phyloP scores from a whole-genome alignment of 1,140 invertebrate species.

The Pseudomyrmex cubaensis region DNA sequence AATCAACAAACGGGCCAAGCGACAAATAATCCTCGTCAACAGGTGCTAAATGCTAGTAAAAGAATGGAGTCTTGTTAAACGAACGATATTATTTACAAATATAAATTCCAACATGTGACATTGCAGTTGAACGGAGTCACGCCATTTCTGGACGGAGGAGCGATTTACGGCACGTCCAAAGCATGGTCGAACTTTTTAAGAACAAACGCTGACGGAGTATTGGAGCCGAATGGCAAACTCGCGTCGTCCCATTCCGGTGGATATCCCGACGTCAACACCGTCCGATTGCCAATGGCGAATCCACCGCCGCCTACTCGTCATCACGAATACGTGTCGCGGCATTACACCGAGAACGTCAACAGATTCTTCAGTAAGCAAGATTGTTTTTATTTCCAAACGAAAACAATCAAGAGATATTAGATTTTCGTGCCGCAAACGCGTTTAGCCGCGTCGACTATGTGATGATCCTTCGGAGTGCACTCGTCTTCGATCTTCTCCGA shows the following conservation, averaged over 20 bases:
- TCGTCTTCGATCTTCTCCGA: conserved; percentile 87
- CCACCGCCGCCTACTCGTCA: conserved; percentile 87
- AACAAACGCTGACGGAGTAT: conserved; percentile 83
- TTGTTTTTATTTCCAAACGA: conserved; percentile 42
- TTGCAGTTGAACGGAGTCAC: conserved; percentile 88
- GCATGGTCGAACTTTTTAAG: conserved; percentile 87
- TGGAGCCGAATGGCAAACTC: conserved; percentile 82
- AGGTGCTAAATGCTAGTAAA: conserved; percentile 77
- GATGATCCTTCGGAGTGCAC: conserved; percentile 86
- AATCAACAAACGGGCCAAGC: conserved; percentile 84
- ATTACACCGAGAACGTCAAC: conserved; percentile 83
- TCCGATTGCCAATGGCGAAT: conserved; percentile 86
- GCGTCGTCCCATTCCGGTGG: conserved; percentile 79
- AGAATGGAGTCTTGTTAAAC: background rate
- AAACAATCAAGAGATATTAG: conserved; percentile 47
- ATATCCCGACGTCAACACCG: conserved; percentile 86
- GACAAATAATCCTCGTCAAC: conserved; percentile 87
- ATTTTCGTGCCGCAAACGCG: conserved; percentile 67
- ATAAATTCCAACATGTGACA: conserved; percentile 31
- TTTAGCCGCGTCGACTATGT: conserved; percentile 75
- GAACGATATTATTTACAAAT: background rate
- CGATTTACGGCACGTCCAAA: conserved; percentile 87
- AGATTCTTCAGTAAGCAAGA: conserved; percentile 87
- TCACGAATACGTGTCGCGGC: conserved; percentile 76
- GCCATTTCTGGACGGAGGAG: conserved; percentile 87